Percentiles rank a stretch among this genome's conserved stretches.
These are phyloP conservation scores for Syngnathus scovelli DNA, from an alignment of 2,113 vertebrate species.

Conservation along the genomic window DNA sequence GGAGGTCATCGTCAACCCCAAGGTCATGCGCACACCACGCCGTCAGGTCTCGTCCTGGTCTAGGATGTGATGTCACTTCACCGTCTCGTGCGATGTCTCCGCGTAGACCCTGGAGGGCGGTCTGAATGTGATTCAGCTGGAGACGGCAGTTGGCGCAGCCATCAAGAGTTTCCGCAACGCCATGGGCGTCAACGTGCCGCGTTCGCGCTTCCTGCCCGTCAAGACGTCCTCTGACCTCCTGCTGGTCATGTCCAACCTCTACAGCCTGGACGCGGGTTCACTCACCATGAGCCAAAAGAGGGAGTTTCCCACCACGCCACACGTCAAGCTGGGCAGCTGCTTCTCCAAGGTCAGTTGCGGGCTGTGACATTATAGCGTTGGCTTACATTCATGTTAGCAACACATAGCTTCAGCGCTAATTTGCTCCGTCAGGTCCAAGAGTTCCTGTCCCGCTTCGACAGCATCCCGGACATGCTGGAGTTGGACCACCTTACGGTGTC, in stretches of 20 bases:
- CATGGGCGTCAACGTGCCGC: conserved; percentile 93
- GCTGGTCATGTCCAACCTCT: conserved; percentile 97
- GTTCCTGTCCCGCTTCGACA: conserved; percentile 90
- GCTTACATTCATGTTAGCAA: background rate
- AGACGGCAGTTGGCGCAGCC: conserved; percentile 95
- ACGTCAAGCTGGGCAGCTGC: conserved; percentile 95
- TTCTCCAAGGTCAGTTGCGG: conserved; percentile 83
- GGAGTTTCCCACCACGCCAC: conserved; percentile 93
- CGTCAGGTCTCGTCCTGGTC: background rate
- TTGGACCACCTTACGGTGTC: conserved; percentile 97
- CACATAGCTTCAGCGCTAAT: background rate
- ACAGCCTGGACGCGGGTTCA: conserved; percentile 93
- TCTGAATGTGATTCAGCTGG: conserved; percentile 92
- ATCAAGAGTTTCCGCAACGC: conserved; percentile 97
- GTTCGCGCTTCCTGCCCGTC: conserved; percentile 95
- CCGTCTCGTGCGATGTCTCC: background rate
- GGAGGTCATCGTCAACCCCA: conserved; percentile 97
- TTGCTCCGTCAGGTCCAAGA: conserved; percentile 85
- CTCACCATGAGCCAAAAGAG: conserved; percentile 94
- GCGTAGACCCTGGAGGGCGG: conserved; percentile 90
- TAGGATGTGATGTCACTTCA: too few relatives aligned
- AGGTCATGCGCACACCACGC: conserved; percentile 68
- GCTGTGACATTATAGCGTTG: too few relatives aligned
- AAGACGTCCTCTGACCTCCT: conserved; percentile 96
- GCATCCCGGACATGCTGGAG: conserved; percentile 97